Conservation (phyloP, 2,797 vertebrate genomes). For the Lutjanus campechanus region DNA sequence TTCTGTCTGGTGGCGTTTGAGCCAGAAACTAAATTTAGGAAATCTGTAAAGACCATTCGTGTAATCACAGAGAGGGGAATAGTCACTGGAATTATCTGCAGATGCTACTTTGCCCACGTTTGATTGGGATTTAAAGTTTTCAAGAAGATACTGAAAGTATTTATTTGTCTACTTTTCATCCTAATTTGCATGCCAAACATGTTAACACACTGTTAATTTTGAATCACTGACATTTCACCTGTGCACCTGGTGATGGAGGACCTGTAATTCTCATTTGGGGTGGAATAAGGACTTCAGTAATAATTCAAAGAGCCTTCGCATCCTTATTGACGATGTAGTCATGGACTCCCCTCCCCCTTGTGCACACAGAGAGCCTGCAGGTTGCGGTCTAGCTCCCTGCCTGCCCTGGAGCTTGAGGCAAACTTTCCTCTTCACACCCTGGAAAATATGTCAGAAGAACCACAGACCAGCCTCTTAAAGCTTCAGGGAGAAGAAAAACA, state of each 20-base stretch:
- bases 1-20: neutral
- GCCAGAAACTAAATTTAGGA: neutral
- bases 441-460: slow-evolving; percentile 39
- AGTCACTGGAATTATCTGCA: neutral
- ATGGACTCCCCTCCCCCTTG: slow-evolving; percentile 71
- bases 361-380: slow-evolving; percentile 72
- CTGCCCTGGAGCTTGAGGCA: slow-evolving; percentile 11
- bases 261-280: slow-evolving; percentile 57
- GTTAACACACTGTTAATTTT: slow-evolving; percentile 17
- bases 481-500: neutral
- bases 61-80: neutral
- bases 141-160: too few relatives aligned
- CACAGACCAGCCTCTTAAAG: neutral
- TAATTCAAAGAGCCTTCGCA: slow-evolving; percentile 42
- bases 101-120: neutral
- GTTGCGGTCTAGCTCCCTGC: slow-evolving; percentile 40
- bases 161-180: neutral
- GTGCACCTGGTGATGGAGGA: slow-evolving; percentile 70
- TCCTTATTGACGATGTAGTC: slow-evolving; percentile 58
- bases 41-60: neutral
- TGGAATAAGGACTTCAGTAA: slow-evolving; percentile 52
- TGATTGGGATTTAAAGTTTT: neutral
- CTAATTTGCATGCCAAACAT: slow-evolving; percentile 69
- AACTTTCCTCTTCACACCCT: slow-evolving; percentile 22
- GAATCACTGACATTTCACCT: slow-evolving; percentile 58